Conservation (phyloP, 2,113 vertebrate genomes). For the Periophthalmus modestus region DNA sequence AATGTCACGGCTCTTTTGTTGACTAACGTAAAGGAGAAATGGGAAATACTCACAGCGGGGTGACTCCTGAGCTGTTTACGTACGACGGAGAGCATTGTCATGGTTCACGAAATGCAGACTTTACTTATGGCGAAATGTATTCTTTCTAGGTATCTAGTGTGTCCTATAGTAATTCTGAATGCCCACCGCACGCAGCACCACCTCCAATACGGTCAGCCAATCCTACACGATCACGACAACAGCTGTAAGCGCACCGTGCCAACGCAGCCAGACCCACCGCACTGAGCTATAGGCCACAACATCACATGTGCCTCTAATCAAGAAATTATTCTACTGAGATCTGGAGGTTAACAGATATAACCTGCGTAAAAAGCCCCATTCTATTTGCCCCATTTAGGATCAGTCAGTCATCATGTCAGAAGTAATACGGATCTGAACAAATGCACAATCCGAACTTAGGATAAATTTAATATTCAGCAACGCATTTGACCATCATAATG, state of each 20-base stretch:
- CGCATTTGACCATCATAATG: conserved; percentile 24
- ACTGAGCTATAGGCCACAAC: background rate
- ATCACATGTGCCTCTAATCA: background rate
- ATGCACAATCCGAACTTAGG: background rate
- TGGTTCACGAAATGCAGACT: conserved; percentile 4
- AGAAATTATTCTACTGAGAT: background rate
- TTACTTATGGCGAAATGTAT: background rate
- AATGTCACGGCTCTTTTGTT: conserved; percentile 52
- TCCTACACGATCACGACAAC: conserved; percentile 39
- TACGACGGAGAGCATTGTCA: conserved; percentile 48
- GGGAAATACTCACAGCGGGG: conserved; percentile 72
- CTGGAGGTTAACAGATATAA: background rate
- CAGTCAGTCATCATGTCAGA: too few species aligned
- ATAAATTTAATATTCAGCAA: conserved; percentile 35
- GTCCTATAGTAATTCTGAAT: conserved; percentile 9
- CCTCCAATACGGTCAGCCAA: conserved; percentile 42
- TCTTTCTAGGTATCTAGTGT: background rate
- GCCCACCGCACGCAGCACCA: background rate
- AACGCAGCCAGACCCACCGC: too few species aligned
- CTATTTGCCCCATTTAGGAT: background rate
- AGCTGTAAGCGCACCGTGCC: conserved; percentile 19
- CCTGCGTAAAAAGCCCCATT: background rate
- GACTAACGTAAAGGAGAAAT: accelerated
- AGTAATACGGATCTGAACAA: background rate
- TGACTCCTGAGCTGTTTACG: conserved; percentile 73